Evolutionary conservation across 1,140 invertebrate genomes (phyloP), one percentile per base, ranked within the genome.

Genomic region (Brachionus rubens): DNA sequence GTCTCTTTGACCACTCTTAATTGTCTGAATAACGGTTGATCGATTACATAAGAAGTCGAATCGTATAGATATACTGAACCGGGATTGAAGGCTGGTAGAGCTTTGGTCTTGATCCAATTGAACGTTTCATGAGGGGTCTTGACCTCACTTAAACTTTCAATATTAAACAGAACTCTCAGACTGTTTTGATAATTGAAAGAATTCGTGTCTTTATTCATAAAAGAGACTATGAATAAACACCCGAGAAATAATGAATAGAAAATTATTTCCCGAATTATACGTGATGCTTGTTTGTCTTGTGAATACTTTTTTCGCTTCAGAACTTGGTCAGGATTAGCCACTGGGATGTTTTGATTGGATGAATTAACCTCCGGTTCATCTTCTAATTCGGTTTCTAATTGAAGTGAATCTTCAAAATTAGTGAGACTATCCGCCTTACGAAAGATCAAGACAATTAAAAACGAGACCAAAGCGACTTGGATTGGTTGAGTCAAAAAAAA

Each of bases 401-500:
- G 4, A 14, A 16, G 9, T 46, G 87, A 86, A 24, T 85, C 82
- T 43, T 86, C 83, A 30, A 83, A 40, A 87, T 79, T 72, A 85
- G 80, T 4, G 86, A 86, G 36, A 87, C 80, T 30, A 87, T 79
- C 67, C n/a, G 28, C 43, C 30, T 70, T 70, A 10, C 47, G 21
- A 47, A 47, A 70, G 10, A 70, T 48, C 9, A 70, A 12, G 1
- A 33, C 43, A 7, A 70, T 6, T 33, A 70, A 30, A 50, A 87
- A 83, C 0, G 87, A 86, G 30, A 84, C 79, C 14, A 87, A 77
- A 79, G 87, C 82, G 24, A 76, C 86, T 82, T 88, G 88, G 26
- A 88, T 83, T 9, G 87, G 87, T 79, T 88, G 87, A 21, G 87
- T 88, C 26, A 88, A 78, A 65, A 88, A 82, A 10, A 88, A 81